A percentile compares a stretch with the other conserved stretches of the same genome.
Evolutionary conservation across 2,113 vertebrate genomes (phyloP).

Genomic region (Spermophilus dauricus): DNA sequence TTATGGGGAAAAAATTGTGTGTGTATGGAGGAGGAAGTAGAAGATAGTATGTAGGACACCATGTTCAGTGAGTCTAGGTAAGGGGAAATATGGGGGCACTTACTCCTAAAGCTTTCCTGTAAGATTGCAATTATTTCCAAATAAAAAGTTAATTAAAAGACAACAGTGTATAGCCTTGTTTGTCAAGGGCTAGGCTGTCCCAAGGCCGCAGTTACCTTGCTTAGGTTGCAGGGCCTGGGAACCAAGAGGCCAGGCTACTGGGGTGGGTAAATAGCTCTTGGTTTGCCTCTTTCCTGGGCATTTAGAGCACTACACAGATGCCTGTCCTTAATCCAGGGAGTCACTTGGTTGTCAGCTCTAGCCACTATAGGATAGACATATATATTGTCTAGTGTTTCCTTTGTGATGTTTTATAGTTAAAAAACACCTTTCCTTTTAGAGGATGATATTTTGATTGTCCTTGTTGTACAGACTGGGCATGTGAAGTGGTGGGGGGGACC

Average conservation of each 20-base stretch:
- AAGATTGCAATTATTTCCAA: constrained; percentile 28
- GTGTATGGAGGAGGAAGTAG: neutral
- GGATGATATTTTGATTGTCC: neutral
- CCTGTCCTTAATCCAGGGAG: neutral
- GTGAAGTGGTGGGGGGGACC: neutral
- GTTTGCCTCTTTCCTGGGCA: neutral
- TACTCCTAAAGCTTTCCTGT: neutral
- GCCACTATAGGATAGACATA: neutral
- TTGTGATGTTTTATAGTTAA: neutral
- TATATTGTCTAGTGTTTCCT: neutral
- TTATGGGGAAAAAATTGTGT: neutral
- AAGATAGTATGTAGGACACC: neutral
- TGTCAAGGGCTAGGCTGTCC: neutral
- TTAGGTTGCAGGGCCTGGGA: neutral
- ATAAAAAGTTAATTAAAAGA: constrained; percentile 11
- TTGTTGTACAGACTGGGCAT: constrained; percentile 15
- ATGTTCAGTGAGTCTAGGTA: neutral
- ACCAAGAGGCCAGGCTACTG: neutral
- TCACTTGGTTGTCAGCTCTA: constrained; percentile 35
- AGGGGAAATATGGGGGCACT: neutral
- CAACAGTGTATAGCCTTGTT: neutral
- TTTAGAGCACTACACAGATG: constrained; percentile 41
- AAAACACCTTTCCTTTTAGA: constrained; percentile 10
- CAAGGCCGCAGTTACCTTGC: neutral
- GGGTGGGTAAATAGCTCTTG: neutral